Evolutionary conservation across 2,888 invertebrate species (phyloP), one percentile per base, ranked within the genome.

Genomic region (Agapostemon virescens): DNA sequence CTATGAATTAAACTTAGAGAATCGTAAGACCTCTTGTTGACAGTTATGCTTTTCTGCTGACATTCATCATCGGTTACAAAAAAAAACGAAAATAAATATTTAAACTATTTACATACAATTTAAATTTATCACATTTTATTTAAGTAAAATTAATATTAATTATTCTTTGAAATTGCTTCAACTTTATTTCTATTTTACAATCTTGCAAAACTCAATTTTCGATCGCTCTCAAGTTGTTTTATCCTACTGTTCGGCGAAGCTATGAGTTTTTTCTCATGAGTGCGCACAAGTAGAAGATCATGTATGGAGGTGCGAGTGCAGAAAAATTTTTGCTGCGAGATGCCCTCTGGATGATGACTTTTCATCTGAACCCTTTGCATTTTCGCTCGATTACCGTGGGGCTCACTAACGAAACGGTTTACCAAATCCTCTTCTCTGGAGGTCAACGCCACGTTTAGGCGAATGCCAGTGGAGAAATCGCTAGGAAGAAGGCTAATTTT

Each of bases 361-460:
- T 55, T 55, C 26, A 55, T 15, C 26, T 6, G 55, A 15, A 55
- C 26, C 55, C 15, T 55, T 55, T 26, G 86, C 81, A 77, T 87
- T 88, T 88, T 83, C 88, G 81, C 84, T 84, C 88, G 86, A 88
- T 88, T 87, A 87, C 86, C 87, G 49, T 23, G 15, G 61, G 74
- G 73, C 49, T 64, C 40, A 64, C 67, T 80, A 81, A 73, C 80
- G 77, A 83, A 68, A 79, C 74, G 66, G 69, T 9, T 61, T 55
- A 17, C 26, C 55, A 15, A 7, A 26, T 26, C 55, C 23, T 38
- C 23, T n/a, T 20, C 58, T 17, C 58, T 69, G 66, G 77, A 77
- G 77, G 82, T 71, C 66, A 71, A 64, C 55, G 70, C 36, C 58
- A 64, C 69, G n/a, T 76, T 76, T 42, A 67, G 61, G 66, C 69